Evolutionary conservation across 1,140 invertebrate genomes (phyloP).

Genomic region (Whitmania pigra): DNA sequence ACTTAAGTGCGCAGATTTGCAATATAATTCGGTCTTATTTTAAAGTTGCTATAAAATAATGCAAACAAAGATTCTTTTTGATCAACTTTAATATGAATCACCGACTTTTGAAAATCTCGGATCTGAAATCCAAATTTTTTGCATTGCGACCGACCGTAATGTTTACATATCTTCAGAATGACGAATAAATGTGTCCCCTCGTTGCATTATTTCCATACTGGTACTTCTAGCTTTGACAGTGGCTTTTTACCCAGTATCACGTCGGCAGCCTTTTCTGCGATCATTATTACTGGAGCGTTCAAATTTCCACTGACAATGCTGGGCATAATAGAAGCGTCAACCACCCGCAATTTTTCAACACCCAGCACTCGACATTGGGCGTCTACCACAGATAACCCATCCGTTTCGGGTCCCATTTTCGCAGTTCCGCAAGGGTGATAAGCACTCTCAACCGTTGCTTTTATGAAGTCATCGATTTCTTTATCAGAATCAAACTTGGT

Average conservation of each 20-base stretch:
- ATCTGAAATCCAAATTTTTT: too few relatives aligned
- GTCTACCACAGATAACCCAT: constrained; percentile 50
- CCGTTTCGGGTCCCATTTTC: constrained; percentile 47
- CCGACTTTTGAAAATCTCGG: too few relatives aligned
- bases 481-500: constrained; percentile 29
- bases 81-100: too few relatives aligned
- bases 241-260: constrained; percentile 39
- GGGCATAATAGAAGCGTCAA: constrained; percentile 50
- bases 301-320: constrained; percentile 47
- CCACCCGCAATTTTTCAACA: constrained; percentile 43
- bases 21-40: too few relatives aligned
- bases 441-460: constrained; percentile 39
- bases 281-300: constrained; percentile 48
- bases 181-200: too few relatives aligned
- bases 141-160: too few relatives aligned
- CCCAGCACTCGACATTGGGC: constrained; percentile 40
- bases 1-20: too few relatives aligned
- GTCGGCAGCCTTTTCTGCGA: constrained; percentile 48
- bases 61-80: too few relatives aligned
- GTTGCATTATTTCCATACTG: constrained; percentile 33
- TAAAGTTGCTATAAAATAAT: too few relatives aligned
- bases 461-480: constrained; percentile 36
- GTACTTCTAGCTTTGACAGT: constrained; percentile 33
- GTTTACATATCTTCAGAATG: too few relatives aligned
- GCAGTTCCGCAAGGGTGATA: constrained; percentile 50